phyloP scores from a whole-genome alignment of 2,888 invertebrate species.

The Diachrysia chrysitis region DNA sequence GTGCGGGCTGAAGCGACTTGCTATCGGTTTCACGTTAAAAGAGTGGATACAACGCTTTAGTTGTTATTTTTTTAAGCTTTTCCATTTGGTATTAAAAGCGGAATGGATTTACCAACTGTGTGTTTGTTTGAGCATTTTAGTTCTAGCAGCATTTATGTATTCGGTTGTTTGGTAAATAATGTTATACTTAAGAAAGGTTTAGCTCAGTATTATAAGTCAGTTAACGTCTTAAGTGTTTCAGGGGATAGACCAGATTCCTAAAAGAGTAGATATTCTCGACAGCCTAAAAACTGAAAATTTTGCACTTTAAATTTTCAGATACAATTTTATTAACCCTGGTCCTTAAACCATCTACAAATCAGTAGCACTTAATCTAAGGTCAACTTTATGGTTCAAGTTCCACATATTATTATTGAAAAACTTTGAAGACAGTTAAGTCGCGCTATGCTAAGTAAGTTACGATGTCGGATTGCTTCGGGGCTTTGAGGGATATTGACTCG shows the following conservation, averaged over 20 bases:
- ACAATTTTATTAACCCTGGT: background rate
- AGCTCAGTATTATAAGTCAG: background rate
- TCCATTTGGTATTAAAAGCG: background rate
- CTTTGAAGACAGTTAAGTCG: constrained; percentile 16
- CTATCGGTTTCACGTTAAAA: constrained; percentile 17
- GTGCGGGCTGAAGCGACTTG: background rate
- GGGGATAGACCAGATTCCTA: background rate
- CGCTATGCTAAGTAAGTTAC: constrained; percentile 17
- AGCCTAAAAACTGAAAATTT: background rate
- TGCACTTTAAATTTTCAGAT: background rate
- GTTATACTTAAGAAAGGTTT: no score
- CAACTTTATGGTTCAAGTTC: background rate
- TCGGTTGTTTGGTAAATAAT: no score
- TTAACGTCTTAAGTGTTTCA: background rate
- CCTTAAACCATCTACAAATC: background rate
- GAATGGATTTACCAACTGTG: background rate
- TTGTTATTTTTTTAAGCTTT: background rate
- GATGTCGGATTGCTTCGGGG: constrained; percentile 6
- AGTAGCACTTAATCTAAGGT: background rate
- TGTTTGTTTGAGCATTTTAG: no score
- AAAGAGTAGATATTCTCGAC: background rate
- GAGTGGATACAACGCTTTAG: background rate
- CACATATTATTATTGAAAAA: constrained; percentile 41
- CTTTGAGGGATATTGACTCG: constrained; percentile 26
- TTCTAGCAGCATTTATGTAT: no score